A percentile compares a stretch with the other conserved stretches of the same genome.
phyloP scores from a whole-genome alignment of 1,140 invertebrate genomes.

The Telenomus remus region DNA sequence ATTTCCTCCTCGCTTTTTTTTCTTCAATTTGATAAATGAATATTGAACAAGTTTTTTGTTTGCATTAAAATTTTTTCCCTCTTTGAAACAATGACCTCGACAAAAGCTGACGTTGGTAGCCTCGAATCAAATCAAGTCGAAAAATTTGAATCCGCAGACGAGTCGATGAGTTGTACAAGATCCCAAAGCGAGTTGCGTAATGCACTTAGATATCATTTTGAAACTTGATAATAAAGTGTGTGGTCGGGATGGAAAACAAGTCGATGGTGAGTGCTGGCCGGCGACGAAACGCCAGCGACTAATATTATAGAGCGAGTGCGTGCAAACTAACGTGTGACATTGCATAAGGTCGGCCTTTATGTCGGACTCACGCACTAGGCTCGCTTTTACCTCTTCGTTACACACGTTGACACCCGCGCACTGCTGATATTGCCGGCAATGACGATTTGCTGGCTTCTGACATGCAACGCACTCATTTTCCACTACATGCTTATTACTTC shows the following conservation, averaged over 20 bases:
- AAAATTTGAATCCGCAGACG: slow-evolving; percentile 18
- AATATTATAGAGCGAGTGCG: slow-evolving; percentile 40
- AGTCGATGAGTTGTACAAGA: slow-evolving; percentile 20
- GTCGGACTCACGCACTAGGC: slow-evolving; percentile 36
- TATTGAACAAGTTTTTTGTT: neutral
- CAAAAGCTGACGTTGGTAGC: neutral
- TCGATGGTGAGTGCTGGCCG: slow-evolving; percentile 6
- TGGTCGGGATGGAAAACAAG: slow-evolving; percentile 55
- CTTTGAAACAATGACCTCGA: slow-evolving; percentile 18
- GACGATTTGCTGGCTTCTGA: slow-evolving; percentile 47
- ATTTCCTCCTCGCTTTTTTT: no score
- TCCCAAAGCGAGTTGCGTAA: slow-evolving; percentile 34
- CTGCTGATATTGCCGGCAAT: slow-evolving; percentile 31
- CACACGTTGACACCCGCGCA: slow-evolving; percentile 40
- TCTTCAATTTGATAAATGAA: neutral
- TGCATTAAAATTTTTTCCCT: slow-evolving; percentile 8
- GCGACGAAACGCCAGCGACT: slow-evolving; percentile 1
- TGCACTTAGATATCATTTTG: slow-evolving; percentile 50
- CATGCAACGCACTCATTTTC: slow-evolving; percentile 45
- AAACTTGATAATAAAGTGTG: slow-evolving; percentile 52
- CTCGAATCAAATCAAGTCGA: slow-evolving; percentile 18
- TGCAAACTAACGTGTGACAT: slow-evolving; percentile 30
- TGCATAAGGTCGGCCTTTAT: slow-evolving; percentile 37
- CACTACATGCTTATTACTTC: slow-evolving; percentile 15
- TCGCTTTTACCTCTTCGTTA: slow-evolving; percentile 44